Conservation (phyloP, 2,888 invertebrate species). For the Chelonus formosanus region DNA sequence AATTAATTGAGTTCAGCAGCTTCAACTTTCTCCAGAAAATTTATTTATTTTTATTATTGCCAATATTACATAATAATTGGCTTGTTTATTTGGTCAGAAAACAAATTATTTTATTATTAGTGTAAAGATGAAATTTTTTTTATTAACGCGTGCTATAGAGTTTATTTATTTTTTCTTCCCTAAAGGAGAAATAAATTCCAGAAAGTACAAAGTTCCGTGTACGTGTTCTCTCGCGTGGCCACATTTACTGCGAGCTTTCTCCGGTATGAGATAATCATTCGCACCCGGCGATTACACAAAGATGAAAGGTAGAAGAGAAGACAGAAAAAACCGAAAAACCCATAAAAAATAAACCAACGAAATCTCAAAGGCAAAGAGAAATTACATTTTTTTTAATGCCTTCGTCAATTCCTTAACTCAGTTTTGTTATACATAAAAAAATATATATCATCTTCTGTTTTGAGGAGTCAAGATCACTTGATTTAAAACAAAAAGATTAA, state of each 20-base stretch:
- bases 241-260: conserved; percentile 31
- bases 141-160: not conserved
- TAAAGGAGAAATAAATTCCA: conserved; percentile 18
- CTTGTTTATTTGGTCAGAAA: too few relatives aligned
- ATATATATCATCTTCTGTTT: conserved; percentile 13
- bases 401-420: conserved; percentile 1
- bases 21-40: too few relatives aligned
- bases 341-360: conserved; percentile 34
- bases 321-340: conserved; percentile 31
- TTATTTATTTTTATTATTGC: too few relatives aligned
- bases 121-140: not conserved
- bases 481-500: conserved; percentile 28
- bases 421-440: too few relatives aligned
- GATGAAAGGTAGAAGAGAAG: conserved; percentile 19
- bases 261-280: conserved; percentile 42
- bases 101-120: too few relatives aligned
- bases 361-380: conserved; percentile 20
- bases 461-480: conserved; percentile 8
- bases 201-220: conserved; percentile 28
- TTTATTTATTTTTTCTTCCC: not conserved
- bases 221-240: conserved; percentile 38
- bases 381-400: conserved; percentile 2
- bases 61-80: too few relatives aligned
- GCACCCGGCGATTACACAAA: conserved; percentile 35
- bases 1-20: too few relatives aligned